phyloP scores from a whole-genome alignment of 2,888 invertebrate species.

The Lissonota sp. region DNA sequence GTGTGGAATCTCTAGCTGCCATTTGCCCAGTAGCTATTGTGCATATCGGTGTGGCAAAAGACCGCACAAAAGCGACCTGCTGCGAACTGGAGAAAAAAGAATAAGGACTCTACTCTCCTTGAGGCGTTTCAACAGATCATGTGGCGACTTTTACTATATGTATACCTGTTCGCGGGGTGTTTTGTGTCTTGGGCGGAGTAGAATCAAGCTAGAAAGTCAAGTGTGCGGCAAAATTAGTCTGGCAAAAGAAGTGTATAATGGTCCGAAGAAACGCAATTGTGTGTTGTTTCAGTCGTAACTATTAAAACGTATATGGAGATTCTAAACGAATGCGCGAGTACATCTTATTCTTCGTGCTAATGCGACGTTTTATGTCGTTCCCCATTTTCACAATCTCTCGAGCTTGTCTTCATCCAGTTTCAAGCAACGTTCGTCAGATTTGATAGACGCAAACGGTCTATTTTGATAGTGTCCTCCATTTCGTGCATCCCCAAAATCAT shows the following conservation, averaged over 20 bases:
- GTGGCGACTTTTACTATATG: constrained; percentile 15
- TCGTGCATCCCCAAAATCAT: too few relatives aligned
- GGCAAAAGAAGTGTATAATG: not conserved
- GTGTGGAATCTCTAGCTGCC: constrained; percentile 41
- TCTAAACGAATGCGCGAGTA: too few relatives aligned
- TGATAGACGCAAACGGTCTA: too few relatives aligned
- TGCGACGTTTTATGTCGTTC: too few relatives aligned
- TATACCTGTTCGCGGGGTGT: constrained; percentile 2
- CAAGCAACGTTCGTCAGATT: too few relatives aligned
- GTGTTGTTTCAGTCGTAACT: not conserved
- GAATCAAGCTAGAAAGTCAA: constrained; percentile 24
- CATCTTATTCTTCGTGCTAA: too few relatives aligned
- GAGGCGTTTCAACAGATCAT: not conserved
- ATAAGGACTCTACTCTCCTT: constrained; percentile 11
- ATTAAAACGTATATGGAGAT: not conserved
- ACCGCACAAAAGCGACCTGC: constrained; percentile 4
- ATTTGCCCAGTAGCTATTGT: constrained; percentile 30
- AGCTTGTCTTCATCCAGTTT: too few relatives aligned
- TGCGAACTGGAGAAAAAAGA: not conserved
- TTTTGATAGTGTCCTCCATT: too few relatives aligned
- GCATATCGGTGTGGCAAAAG: not conserved
- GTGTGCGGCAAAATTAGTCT: not conserved
- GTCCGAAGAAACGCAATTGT: not conserved
- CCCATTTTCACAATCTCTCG: too few relatives aligned
- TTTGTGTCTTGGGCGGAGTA: constrained; percentile 20